Evolutionary conservation across 2,888 invertebrate species (phyloP).

Genomic region (Sminthurinus aureus): DNA sequence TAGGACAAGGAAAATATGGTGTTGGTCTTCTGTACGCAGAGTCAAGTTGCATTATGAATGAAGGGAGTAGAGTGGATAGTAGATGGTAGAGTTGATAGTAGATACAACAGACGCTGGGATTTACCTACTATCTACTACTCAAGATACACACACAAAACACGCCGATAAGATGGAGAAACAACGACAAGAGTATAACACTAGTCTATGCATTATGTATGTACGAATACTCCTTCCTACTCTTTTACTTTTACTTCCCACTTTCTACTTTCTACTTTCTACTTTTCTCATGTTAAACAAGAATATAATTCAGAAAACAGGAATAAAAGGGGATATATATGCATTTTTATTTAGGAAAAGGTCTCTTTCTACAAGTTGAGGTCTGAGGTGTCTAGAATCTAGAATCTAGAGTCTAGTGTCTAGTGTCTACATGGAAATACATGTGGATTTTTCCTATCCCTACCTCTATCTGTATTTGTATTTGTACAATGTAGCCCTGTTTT

Average conservation of each 20-base stretch:
- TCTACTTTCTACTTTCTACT: not conserved
- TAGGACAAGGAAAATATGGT: not conserved
- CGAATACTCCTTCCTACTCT: not conserved
- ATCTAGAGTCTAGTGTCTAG: too few species aligned
- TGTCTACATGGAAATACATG: not conserved
- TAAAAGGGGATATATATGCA: not conserved
- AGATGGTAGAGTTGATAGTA: too few species aligned
- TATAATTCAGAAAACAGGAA: not conserved
- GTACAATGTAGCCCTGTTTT: not conserved
- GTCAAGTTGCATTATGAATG: constrained; percentile 33
- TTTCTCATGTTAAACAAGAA: not conserved
- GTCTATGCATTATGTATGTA: not conserved
- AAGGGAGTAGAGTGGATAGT: not conserved
- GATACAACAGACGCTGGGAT: constrained; percentile 20
- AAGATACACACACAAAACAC: not conserved
- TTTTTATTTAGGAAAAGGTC: not conserved
- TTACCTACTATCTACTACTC: constrained; percentile 9
- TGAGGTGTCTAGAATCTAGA: too few species aligned
- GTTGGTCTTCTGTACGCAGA: constrained; percentile 29
- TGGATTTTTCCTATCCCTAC: not conserved
- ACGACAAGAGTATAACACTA: not conserved
- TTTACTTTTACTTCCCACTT: too few species aligned
- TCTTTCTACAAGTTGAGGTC: not conserved
- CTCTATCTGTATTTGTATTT: not conserved
- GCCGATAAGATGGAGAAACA: not conserved